A percentile compares a stretch with the other conserved stretches of the same genome.
Conservation (phyloP, 92 coral and sea anemone species). For the Paramuricea clavata region DNA sequence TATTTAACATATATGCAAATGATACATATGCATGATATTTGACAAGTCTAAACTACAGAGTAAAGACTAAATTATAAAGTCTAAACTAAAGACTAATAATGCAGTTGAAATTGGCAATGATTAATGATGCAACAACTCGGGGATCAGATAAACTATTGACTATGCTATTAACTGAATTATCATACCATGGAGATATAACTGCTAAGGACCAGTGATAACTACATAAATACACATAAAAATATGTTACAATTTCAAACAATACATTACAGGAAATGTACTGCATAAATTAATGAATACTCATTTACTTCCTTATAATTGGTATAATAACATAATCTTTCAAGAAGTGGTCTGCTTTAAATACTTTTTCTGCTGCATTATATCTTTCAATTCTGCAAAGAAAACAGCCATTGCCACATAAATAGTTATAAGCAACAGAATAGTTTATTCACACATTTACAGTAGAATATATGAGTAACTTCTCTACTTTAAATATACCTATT, state of each 20-base stretch:
- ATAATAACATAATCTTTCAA: conserved; percentile 6
- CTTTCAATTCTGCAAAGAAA: conserved; percentile 1
- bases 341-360: background rate
- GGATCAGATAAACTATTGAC: too few relatives aligned
- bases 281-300: background rate
- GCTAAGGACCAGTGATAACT: conserved; percentile 28
- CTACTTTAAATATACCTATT: background rate
- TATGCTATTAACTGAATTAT: background rate
- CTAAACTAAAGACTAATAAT: too few relatives aligned
- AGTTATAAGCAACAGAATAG: too few relatives aligned
- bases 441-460: background rate
- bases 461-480: background rate
- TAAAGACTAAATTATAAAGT: too few relatives aligned
- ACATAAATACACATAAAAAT: background rate
- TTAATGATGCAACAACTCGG: too few relatives aligned
- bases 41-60: too few relatives aligned
- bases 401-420: background rate
- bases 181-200: conserved; percentile 28
- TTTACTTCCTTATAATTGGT: conserved; percentile 22
- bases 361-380: conserved; percentile 24
- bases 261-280: too few relatives aligned
- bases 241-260: too few relatives aligned
- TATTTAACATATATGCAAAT: too few relatives aligned
- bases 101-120: too few relatives aligned
- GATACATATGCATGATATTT: too few relatives aligned